Evolutionary conservation across 2,888 invertebrate genomes (phyloP).

Genomic region (Timema cristinae): DNA sequence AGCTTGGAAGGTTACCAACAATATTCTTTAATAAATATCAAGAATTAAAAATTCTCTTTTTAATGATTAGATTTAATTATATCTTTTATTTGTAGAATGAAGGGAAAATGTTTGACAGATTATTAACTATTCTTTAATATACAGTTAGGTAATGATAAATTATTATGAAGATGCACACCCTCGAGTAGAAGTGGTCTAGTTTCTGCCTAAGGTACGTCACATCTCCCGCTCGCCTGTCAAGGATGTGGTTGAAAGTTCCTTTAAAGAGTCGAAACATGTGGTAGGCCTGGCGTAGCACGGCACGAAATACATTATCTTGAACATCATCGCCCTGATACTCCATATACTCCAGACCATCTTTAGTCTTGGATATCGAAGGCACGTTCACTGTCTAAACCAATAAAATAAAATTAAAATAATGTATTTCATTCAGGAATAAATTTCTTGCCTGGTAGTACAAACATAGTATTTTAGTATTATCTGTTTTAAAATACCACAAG

Average conservation of each 20-base stretch:
- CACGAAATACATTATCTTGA: conserved; percentile 67
- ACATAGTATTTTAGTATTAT: no score
- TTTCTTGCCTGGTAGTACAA: no score
- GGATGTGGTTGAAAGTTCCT: conserved; percentile 67
- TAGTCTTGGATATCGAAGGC: conserved; percentile 64
- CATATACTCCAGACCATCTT: conserved; percentile 62
- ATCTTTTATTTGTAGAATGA: neutral
- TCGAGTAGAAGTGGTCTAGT: conserved; percentile 73
- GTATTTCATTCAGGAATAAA: no score
- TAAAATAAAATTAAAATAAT: no score
- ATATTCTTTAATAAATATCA: neutral
- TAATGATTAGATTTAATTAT: neutral
- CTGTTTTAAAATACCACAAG: no score
- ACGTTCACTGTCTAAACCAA: conserved; percentile 65
- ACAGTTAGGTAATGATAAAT: conserved; percentile 7
- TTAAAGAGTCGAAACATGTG: conserved; percentile 81
- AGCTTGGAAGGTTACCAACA: neutral
- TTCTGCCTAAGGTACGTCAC: conserved; percentile 60
- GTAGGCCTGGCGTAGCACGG: conserved; percentile 71
- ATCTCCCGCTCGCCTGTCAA: conserved; percentile 50
- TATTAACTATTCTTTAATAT: neutral
- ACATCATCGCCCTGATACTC: conserved; percentile 82
- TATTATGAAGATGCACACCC: conserved; percentile 51
- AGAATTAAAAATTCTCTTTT: neutral
- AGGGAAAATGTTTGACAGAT: neutral